These are phyloP conservation scores for Atta texana DNA, from an alignment of 1,140 invertebrate genomes.

Conservation along the genomic window DNA sequence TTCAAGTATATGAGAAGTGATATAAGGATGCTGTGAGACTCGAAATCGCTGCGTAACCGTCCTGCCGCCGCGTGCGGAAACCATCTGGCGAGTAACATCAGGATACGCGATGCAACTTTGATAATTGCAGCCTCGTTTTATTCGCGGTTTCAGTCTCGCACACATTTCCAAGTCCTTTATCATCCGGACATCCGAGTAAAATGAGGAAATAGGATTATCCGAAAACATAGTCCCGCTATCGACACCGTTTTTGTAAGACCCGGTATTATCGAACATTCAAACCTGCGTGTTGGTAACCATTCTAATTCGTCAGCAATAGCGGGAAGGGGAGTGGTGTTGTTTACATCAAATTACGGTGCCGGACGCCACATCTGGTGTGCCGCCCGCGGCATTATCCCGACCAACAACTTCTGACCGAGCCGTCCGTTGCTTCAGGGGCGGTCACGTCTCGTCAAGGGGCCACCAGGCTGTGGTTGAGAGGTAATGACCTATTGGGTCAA, in stretches of 20 bases:
- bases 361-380: slow-evolving; percentile 40
- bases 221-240: slow-evolving; percentile 35
- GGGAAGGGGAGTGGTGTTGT: slow-evolving; percentile 14
- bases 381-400: slow-evolving; percentile 32
- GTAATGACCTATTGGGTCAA: slow-evolving; percentile 74
- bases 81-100: slow-evolving; percentile 58
- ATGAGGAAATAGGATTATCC: slow-evolving; percentile 27
- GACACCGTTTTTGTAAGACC: slow-evolving; percentile 10
- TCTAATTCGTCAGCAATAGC: slow-evolving; percentile 30
- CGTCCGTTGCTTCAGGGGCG: slow-evolving; percentile 68
- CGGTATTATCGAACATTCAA: slow-evolving; percentile 19
- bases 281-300: slow-evolving; percentile 36
- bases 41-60: slow-evolving; percentile 58
- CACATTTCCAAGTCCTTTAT: slow-evolving; percentile 17
- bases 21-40: slow-evolving; percentile 46
- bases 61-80: slow-evolving; percentile 37
- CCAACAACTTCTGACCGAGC: slow-evolving; percentile 37
- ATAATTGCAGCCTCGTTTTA: slow-evolving; percentile 39
- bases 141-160: slow-evolving; percentile 13
- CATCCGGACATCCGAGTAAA: slow-evolving; percentile 28
- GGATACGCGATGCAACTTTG: slow-evolving; percentile 31
- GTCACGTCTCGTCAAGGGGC: slow-evolving; percentile 76
- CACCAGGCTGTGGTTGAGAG: slow-evolving; percentile 70
- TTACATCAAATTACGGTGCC: slow-evolving; percentile 54
- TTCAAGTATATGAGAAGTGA: slow-evolving; percentile 56